phyloP scores from a whole-genome alignment of 2,888 invertebrate genomes.

The Eurytoma adleriae region DNA sequence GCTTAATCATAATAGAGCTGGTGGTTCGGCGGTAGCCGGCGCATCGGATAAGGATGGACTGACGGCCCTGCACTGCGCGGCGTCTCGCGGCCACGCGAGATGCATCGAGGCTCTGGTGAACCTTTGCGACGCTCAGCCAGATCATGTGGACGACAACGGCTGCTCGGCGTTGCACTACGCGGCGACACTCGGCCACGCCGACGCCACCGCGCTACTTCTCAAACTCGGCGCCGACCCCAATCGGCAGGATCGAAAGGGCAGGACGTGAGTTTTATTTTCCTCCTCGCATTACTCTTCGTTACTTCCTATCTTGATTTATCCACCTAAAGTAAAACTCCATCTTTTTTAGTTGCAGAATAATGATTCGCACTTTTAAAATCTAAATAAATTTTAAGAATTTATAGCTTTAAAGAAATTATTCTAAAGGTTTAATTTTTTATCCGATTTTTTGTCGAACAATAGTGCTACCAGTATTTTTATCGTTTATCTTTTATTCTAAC shows the following conservation, averaged over 20 bases:
- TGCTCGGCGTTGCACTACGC: constrained; percentile 98
- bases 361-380: too few species aligned
- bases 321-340: background rate
- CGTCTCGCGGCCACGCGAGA: constrained; percentile 95
- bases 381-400: too few species aligned
- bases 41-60: constrained; percentile 90
- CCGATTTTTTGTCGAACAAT: too few species aligned
- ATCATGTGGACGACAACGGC: constrained; percentile 92
- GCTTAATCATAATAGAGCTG: constrained; percentile 71
- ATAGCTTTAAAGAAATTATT: too few species aligned
- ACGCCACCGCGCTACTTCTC: constrained; percentile 92
- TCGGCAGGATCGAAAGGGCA: constrained; percentile 93
- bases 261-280: constrained; percentile 80
- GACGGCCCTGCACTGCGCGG: constrained; percentile 97
- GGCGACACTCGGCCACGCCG: constrained; percentile 95
- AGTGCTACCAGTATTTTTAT: too few species aligned
- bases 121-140: constrained; percentile 91
- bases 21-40: constrained; percentile 78
- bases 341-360: too few species aligned
- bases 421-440: too few species aligned
- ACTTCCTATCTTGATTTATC: background rate
- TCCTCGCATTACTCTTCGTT: background rate
- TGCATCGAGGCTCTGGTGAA: constrained; percentile 93
- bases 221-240: constrained; percentile 94
- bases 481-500: too few species aligned